Evolutionary conservation across 2,113 vertebrate genomes (phyloP), one percentile per base, ranked within the genome.

Genomic region (Hystrix cristata): DNA sequence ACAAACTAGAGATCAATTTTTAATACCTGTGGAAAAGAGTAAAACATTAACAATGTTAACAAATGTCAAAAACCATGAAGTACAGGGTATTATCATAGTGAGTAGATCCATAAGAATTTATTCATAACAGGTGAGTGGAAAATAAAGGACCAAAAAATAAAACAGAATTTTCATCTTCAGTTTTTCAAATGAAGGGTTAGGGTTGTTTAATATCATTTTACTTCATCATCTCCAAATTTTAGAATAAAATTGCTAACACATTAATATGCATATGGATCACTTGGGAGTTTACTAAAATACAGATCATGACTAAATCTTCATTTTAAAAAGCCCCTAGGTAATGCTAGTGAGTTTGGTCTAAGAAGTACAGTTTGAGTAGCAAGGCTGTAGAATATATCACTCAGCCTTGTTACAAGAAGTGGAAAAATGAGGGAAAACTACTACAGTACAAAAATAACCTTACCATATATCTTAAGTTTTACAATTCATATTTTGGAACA

Each of bases 31-130:
- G 11, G 27, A 13, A 53, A 87, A 80, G 34, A 72, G 2, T 67
- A 31, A 97, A 78, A 51, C 31, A 79, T 60, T 85, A 62, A 89
- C 25, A 72, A 25, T 79, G 48, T 8, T 72, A 94, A 86, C 64
- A 96, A 85, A 84, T 53, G 57, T 53, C 84, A 87, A 94, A 80
- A 92, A 69, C 72, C 82, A 57, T 60, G 62, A 85, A 80, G 83
- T 5, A 76, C 11, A 55, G 43, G 72, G 5, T 19, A 59, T 21
- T 31, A 78, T 81, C 59, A 79, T 7, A 79, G 23, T 3, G 25
- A 86, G 9, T 7, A 95, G 55, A 34, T 21, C 0, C 46, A 31
- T 23, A 79, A 71, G 34, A 94, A 88, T 88, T 65, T 43, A 48
- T 59, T 46, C 13, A n/a, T 71, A 90, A 81, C 1, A 80, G 34